Percentiles rank a stretch among this genome's conserved stretches.
phyloP scores from a whole-genome alignment of 1,140 invertebrate genomes.

The Bombyx mandarina region DNA sequence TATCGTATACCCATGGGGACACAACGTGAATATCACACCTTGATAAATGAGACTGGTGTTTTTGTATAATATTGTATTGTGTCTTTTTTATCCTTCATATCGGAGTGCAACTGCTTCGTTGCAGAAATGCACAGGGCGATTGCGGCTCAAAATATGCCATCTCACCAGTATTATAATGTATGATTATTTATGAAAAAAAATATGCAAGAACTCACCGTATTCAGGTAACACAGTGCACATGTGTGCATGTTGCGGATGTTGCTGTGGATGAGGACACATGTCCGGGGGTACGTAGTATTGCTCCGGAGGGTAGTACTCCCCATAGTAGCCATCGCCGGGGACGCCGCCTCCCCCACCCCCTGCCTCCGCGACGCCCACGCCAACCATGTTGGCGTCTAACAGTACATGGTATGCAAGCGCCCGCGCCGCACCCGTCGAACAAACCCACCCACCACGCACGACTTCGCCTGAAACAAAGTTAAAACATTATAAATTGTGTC shows the following conservation, averaged over 20 bases:
- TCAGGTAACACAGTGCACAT: constrained; percentile 66
- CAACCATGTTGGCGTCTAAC: constrained; percentile 45
- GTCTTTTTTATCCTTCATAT: too few relatives aligned
- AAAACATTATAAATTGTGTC: constrained; percentile 1
- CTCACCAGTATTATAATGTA: too few relatives aligned
- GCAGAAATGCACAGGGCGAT: too few relatives aligned
- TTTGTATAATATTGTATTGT: too few relatives aligned
- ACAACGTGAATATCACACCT: too few relatives aligned
- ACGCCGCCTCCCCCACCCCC: constrained; percentile 31
- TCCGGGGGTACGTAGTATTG: constrained; percentile 62
- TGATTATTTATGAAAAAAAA: background rate
- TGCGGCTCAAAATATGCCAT: too few relatives aligned
- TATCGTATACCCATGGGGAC: too few relatives aligned
- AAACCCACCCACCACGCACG: constrained; percentile 20
- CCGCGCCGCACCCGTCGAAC: constrained; percentile 42
- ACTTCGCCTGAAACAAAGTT: constrained; percentile 40
- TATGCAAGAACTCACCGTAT: constrained; percentile 38
- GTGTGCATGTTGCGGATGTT: constrained; percentile 62
- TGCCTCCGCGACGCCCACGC: constrained; percentile 57
- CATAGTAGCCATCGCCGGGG: constrained; percentile 46
- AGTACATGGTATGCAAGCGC: constrained; percentile 46
- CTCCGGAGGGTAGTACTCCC: constrained; percentile 63
- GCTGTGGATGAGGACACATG: constrained; percentile 61
- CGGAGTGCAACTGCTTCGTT: too few relatives aligned
- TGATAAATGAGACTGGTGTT: too few relatives aligned